Evolutionary conservation across 2,113 vertebrate genomes (phyloP), one percentile per base, ranked within the genome.

Genomic region (Verasper variegatus): DNA sequence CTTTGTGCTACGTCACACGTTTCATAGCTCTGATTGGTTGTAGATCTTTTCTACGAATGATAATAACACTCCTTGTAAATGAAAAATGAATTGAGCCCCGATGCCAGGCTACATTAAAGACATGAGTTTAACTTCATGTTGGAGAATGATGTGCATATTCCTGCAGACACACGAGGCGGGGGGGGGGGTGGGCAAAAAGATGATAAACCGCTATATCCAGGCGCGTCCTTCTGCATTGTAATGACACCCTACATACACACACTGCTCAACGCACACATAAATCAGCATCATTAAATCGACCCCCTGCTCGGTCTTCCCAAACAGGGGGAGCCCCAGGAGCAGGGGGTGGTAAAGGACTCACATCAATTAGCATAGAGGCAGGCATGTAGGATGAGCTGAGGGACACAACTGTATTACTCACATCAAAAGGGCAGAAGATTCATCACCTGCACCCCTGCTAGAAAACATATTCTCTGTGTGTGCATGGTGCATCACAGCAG

Each of bases 211-310:
- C 45, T 26, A 27, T 1, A 52, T 31, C n/a, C 68, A 20, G 27
- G 15, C 31, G 42, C 3, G 4, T 84, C 49, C 55, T 87, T 78
- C 57, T 61, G 68, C 21, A 54, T 8, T 26, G 31, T 45, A 40
- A 42, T 9, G 5, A 67, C 64, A n/a, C 15, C 9, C 20, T 12
- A 24, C 40, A 67, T 11, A 56, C n/a, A 26, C 27, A 55, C 40
- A 42, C 47, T 7, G 47, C 47, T 8, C 47, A 17, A 51, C 47
- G 35, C 54, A 63, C 37, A 78, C 58, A 82, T 71, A 83, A 81
- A 77, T 81, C 77, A 35, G 51, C 74, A 81, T 90, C 85, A 85
- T 90, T 91, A 91, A 87, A 86, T 52, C 23, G 71, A 83, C 85
- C 83, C 76, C 88, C 81, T 76, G 84, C 82, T 60, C 37, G 17